phyloP scores from a whole-genome alignment of 2,797 vertebrate genomes.

The Sebastes nivosus region DNA sequence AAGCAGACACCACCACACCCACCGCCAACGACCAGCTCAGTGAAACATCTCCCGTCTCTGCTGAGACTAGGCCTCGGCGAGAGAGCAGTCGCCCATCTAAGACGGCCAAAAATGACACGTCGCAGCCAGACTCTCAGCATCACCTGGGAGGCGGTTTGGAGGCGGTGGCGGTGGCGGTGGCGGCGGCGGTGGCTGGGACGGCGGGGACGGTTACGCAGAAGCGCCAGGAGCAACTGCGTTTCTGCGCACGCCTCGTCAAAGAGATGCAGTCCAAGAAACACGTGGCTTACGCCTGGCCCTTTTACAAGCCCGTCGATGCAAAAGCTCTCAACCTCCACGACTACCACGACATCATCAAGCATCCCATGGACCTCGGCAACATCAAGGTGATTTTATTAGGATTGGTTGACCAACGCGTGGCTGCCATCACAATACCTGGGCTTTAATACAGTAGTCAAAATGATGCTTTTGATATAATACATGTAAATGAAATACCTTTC shows the following conservation, averaged over 20 bases:
- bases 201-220: constrained; percentile 43
- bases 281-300: constrained; percentile 91
- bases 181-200: constrained; percentile 6
- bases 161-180: not conserved
- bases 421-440: not conserved
- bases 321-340: constrained; percentile 86
- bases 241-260: constrained; percentile 60
- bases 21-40: constrained; percentile 92
- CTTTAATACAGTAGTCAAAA: not conserved
- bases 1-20: constrained; percentile 95
- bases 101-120: constrained; percentile 85
- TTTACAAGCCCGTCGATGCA: constrained; percentile 93
- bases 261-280: constrained; percentile 88
- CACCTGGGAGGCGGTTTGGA: constrained; percentile 48
- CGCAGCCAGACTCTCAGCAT: constrained; percentile 84
- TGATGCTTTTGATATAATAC: not conserved
- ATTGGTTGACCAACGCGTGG: not conserved
- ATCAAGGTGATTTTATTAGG: constrained; percentile 78
- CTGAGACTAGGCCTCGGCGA: constrained; percentile 81
- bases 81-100: constrained; percentile 86
- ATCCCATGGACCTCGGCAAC: constrained; percentile 85
- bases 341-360: constrained; percentile 95
- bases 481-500: not conserved
- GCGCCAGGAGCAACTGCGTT: constrained; percentile 71
- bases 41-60: constrained; percentile 85